Base-by-base conservation (phyloP, 2,797 vertebrate genomes). In the Anguilla anguilla region DNA sequence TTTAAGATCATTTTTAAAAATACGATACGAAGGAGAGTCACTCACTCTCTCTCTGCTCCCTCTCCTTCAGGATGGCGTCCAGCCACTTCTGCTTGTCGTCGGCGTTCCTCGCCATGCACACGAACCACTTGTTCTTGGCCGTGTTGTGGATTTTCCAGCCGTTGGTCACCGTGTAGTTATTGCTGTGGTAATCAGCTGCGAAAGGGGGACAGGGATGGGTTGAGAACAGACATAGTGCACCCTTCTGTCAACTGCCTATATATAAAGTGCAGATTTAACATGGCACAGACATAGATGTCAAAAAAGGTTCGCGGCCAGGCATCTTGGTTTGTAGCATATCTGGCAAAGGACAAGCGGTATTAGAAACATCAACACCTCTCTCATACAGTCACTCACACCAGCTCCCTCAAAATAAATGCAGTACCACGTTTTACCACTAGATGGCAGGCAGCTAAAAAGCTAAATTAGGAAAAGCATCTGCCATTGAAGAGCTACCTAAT, bases 91-190 rank as follows among this genome's bases (percentile, higher is more conserved):
- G 98, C 92, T 99, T 99, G 93, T 99, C 98, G 89, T 99, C 98
- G 0, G 97, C 94, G 0, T 98, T 97, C 96, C 98, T 99, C 93
- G 98, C 98, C 98, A 99, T 99, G 93, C 98, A 99, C 87, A 99
- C 99, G n/a, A 99, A 99, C 99, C 99, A 99, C 93, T 99, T 99
- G 96, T 99, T 99, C 93, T 99, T 99, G 61, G 99, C 99, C 0
- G 99, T 99, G 95, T 99, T 99, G 95, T 99, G 99, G 92, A 99
- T 99, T 96, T 99, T 99, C 99, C 99, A 99, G 92, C 99, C 99
- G 0, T 98, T 99, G 84, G 98, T 99, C 94, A 99, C 99, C 0
- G 99, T 99, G 95, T 99, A 99, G 92, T 99, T 99, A 0, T 99
- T 98, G 95, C 99, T 99, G 93, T 99, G 99, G 92, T 99, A 99